Conservation (phyloP, 2,113 vertebrate species). For the Silurus asotus region DNA sequence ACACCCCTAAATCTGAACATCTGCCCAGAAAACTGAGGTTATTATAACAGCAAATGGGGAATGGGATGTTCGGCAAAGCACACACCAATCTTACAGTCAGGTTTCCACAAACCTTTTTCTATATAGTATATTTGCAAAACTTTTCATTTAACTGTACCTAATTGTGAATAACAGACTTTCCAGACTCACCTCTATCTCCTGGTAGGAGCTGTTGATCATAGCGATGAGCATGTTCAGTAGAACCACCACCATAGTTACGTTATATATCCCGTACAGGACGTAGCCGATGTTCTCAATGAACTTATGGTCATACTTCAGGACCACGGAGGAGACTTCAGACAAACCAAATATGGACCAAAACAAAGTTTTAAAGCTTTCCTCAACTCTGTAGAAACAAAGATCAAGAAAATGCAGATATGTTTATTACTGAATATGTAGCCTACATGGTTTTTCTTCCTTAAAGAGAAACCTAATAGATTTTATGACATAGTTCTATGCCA, state of each 20-base stretch:
- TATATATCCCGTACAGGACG: conserved; percentile 88
- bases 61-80: no score
- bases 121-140: neutral
- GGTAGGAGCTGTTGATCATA: conserved; percentile 92
- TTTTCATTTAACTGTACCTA: neutral
- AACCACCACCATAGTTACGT: conserved; percentile 90
- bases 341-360: conserved; percentile 93
- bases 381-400: conserved; percentile 71
- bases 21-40: no score
- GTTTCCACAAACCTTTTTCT: no score
- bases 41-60: no score
- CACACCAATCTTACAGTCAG: no score
- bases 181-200: conserved; percentile 84
- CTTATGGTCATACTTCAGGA: conserved; percentile 89
- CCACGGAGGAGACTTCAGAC: conserved; percentile 88
- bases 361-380: conserved; percentile 91
- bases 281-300: conserved; percentile 92
- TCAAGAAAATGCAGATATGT: neutral
- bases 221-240: conserved; percentile 90
- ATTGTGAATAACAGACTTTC: neutral
- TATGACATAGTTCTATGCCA: no score
- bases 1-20: no score
- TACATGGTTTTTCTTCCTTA: neutral
- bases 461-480: neutral
- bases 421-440: neutral